These are phyloP conservation scores for Drosophila navojoa DNA, from an alignment of 1,140 invertebrate genomes.

Conservation along the genomic window DNA sequence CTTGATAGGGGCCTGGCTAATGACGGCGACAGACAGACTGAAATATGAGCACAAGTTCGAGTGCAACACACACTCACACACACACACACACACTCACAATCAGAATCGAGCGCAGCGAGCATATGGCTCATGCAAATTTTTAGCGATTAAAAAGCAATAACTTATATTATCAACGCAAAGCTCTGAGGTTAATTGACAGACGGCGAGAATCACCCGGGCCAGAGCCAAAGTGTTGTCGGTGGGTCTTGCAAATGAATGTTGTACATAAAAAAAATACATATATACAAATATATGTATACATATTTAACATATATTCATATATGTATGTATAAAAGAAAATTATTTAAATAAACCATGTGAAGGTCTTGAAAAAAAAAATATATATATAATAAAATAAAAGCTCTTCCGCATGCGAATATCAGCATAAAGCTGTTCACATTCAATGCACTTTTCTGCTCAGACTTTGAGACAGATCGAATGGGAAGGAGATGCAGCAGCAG, in stretches of 20 bases:
- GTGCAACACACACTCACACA: conserved; percentile 30
- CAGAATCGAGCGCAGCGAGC: conserved; percentile 14
- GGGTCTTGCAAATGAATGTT: conserved; percentile 54
- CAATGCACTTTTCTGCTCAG: conserved; percentile 19
- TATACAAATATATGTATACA: too few relatives aligned
- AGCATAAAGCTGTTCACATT: not conserved
- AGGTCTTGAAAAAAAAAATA: conserved; percentile 50
- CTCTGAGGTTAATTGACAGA: conserved; percentile 78
- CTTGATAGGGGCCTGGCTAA: conserved; percentile 44
- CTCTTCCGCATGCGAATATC: conserved; percentile 63
- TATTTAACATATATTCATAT: not conserved
- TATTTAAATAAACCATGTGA: conserved; percentile 70
- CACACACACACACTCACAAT: conserved; percentile 6
- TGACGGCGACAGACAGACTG: conserved; percentile 51
- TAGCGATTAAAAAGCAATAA: conserved; percentile 79
- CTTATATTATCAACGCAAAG: conserved; percentile 79
- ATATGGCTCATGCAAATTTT: conserved; percentile 77
- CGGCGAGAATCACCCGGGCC: conserved; percentile 67
- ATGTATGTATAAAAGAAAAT: conserved; percentile 51
- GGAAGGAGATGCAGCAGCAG: not conserved
- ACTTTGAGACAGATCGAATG: not conserved
- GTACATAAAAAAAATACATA: conserved; percentile 61
- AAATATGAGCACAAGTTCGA: conserved; percentile 66
- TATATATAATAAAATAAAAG: not conserved
- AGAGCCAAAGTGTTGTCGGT: conserved; percentile 21